phyloP scores from a whole-genome alignment of 2,113 vertebrate genomes.

The Chascanopsetta lugubris region DNA sequence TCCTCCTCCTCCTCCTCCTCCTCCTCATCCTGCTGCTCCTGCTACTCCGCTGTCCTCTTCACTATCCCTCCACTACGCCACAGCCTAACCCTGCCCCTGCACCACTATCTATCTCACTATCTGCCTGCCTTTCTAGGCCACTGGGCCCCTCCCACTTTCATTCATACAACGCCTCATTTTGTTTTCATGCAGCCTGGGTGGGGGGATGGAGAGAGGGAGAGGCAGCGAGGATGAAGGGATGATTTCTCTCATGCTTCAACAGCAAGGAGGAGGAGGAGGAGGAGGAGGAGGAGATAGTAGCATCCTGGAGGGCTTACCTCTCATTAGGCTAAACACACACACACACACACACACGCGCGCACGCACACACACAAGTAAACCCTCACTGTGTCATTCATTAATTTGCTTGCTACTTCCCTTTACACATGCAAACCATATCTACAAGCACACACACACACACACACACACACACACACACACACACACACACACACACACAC shows the following conservation, averaged over 20 bases:
- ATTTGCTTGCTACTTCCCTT: not conserved
- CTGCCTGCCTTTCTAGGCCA: slow-evolving; percentile 76
- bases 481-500: slow-evolving; percentile 35
- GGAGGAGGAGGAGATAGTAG: slow-evolving; percentile 32
- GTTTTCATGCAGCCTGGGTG: slow-evolving; percentile 61
- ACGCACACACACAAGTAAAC: slow-evolving; percentile 14
- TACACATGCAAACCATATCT: too few relatives aligned
- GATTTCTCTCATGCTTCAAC: slow-evolving; percentile 58
- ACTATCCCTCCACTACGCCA: slow-evolving; percentile 46
- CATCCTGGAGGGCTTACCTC: slow-evolving; percentile 60
- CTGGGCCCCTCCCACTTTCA: slow-evolving; percentile 75
- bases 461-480: slow-evolving; percentile 28
- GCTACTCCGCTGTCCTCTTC: slow-evolving; percentile 35
- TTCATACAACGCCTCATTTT: slow-evolving; percentile 78
- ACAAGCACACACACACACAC: too few relatives aligned
- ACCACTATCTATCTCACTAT: slow-evolving; percentile 68
- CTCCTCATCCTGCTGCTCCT: not conserved
- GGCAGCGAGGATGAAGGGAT: slow-evolving; percentile 51
- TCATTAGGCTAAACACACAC: slow-evolving; percentile 59
- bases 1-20: not conserved
- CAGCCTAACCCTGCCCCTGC: slow-evolving; percentile 65
- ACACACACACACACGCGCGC: slow-evolving; percentile 32
- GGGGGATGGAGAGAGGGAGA: slow-evolving; percentile 18
- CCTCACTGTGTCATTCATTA: not conserved
- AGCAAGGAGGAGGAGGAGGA: slow-evolving; percentile 24